Conservation (phyloP, 2,888 invertebrate genomes). For the Chloromyia formosa region DNA sequence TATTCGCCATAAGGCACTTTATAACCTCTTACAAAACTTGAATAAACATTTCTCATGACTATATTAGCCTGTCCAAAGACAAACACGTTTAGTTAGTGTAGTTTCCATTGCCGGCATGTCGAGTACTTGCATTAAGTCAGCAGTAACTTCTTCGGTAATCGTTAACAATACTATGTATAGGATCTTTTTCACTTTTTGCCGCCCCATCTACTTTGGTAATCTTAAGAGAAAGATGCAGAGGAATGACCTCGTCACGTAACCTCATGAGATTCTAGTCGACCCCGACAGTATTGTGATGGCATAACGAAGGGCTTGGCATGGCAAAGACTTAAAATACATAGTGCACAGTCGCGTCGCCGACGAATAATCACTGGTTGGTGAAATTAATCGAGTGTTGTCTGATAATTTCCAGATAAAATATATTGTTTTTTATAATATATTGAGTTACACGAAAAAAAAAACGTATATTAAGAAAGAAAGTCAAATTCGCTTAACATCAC, state of each 20-base stretch:
- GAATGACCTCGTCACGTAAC: conserved; percentile 29
- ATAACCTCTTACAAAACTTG: conserved; percentile 33
- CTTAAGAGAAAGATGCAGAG: conserved; percentile 20
- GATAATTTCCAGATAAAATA: too few relatives aligned
- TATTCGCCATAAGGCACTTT: conserved; percentile 23
- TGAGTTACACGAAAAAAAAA: too few relatives aligned
- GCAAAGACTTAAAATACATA: too few relatives aligned
- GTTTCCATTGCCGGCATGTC: background rate
- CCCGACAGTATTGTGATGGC: too few relatives aligned
- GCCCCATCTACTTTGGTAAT: background rate
- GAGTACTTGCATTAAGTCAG: background rate
- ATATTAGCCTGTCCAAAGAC: conserved; percentile 24
- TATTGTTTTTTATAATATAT: too few relatives aligned
- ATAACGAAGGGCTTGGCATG: too few relatives aligned
- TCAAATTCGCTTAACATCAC: too few relatives aligned
- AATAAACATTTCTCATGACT: conserved; percentile 31
- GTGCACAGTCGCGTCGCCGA: too few relatives aligned
- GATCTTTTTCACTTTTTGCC: conserved; percentile 38
- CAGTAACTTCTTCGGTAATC: conserved; percentile 4
- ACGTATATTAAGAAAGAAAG: too few relatives aligned
- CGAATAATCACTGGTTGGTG: too few relatives aligned
- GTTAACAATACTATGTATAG: background rate
- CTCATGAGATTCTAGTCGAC: conserved; percentile 12
- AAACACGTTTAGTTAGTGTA: background rate
- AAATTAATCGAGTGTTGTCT: too few relatives aligned